Base-by-base conservation (phyloP, 2,888 invertebrate species). In the Drosophila macrospina region DNA sequence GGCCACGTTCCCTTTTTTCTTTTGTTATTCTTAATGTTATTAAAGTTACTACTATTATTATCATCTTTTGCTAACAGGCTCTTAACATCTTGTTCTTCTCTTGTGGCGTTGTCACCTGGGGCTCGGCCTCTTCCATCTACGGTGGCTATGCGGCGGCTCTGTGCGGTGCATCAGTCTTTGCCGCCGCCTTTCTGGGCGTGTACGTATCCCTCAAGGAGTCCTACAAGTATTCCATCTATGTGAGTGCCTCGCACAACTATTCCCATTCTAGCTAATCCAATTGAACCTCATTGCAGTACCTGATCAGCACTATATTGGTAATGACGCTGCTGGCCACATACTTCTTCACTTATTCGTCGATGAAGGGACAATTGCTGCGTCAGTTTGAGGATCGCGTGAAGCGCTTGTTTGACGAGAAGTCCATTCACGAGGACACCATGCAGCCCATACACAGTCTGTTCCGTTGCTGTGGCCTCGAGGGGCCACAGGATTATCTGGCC, bases 141-240 rank as follows among this genome's bases (percentile, higher is more conserved):
- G 90, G 90, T 1, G 91, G 90, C 39, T 91, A 91, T 70, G 72
- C 74, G 1, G 69, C 79, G 20, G 87, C 89, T 0, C 48, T 78
- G 0, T 69, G 86, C 11, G 90, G 90, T 1, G 62, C 69, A 0
- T n/a, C 87, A 0, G 71, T 87, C 4, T 80, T 90, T 32, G 72
- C 78, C 3, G 74, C 81, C n/a, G 71, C 86, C 16, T 87, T 89
- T 15, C 37, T 88, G 20, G 90, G 90, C 28, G 71, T 84, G 42
- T 90, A 88, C 64, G 90, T 90, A 8, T 75, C 90, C 0, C 64
- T 90, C 11, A 89, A 91, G 42, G 89, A 89, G 50, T 91, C 90
- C 1, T 80, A 88, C 51, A 67, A 78, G 44, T 79, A 87, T 51
- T 89, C 90, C 13, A 72, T 88, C 10, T 78, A 86, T 37, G 83